These are phyloP conservation scores for Iselma pallidipennis DNA, from an alignment of 2,888 invertebrate genomes.

Conservation along the genomic window DNA sequence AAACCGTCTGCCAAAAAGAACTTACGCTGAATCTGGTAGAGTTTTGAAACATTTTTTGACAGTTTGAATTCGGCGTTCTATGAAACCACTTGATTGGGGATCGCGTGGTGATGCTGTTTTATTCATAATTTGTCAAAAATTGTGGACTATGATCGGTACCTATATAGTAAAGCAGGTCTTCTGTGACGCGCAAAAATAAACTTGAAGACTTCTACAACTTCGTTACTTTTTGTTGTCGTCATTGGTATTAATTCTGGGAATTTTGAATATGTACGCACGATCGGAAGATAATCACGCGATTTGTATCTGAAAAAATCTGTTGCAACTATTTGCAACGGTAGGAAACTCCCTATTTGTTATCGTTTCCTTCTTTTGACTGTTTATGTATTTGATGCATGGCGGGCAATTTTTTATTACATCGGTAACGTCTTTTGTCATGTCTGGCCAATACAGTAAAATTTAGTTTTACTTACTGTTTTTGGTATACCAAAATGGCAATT, in stretches of 20 bases:
- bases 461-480: background rate
- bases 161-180: background rate
- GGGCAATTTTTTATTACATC: background rate
- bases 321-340: background rate
- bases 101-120: background rate
- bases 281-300: background rate
- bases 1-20: no score
- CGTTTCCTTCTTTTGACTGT: background rate
- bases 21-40: background rate
- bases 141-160: background rate
- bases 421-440: background rate
- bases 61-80: slow-evolving; percentile 4
- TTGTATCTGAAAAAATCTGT: background rate
- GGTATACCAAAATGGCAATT: background rate
- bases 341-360: background rate
- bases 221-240: background rate
- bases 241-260: background rate
- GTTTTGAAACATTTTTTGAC: slow-evolving; percentile 2
- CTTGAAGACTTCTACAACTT: no score
- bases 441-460: background rate
- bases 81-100: slow-evolving; percentile 6
- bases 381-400: background rate
- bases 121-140: background rate
- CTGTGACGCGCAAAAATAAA: background rate
- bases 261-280: background rate